Evolutionary conservation across 2,888 invertebrate genomes (phyloP).

Genomic region (Nematopogon swammerdamellus): DNA sequence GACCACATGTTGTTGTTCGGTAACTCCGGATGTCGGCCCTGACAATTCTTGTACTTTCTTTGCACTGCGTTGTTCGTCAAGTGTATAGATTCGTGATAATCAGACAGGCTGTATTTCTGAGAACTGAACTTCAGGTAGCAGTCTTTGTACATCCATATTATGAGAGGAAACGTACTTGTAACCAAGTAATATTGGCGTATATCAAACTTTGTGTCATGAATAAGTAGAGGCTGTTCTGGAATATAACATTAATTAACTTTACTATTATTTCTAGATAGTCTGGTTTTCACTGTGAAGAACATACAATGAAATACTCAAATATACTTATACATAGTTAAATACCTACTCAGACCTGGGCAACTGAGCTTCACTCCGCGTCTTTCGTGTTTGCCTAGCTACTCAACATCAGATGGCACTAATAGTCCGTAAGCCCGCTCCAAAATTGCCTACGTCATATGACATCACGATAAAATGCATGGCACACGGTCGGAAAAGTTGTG

Average conservation of each 20-base stretch:
- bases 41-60: constrained; percentile 61
- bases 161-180: constrained; percentile 71
- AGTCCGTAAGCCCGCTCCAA: too few species aligned
- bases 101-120: constrained; percentile 71
- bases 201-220: constrained; percentile 87
- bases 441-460: too few species aligned
- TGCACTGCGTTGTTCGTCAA: constrained; percentile 87
- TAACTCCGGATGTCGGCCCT: constrained; percentile 55
- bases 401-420: too few species aligned
- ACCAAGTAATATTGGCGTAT: constrained; percentile 88
- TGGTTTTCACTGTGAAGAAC: too few species aligned
- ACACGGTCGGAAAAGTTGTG: too few species aligned
- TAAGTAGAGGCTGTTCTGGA: constrained; percentile 75
- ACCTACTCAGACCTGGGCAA: too few species aligned
- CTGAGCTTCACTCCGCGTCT: too few species aligned
- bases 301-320: too few species aligned
- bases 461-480: too few species aligned
- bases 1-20: constrained; percentile 86
- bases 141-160: constrained; percentile 83
- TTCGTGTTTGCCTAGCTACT: too few species aligned
- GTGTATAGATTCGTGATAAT: constrained; percentile 82
- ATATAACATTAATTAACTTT: constrained; percentile 4
- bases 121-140: constrained; percentile 87
- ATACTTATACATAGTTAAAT: too few species aligned
- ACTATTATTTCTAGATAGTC: too few species aligned